Conservation (phyloP, 2,797 vertebrate genomes). For the Serranus cabrilla region DNA sequence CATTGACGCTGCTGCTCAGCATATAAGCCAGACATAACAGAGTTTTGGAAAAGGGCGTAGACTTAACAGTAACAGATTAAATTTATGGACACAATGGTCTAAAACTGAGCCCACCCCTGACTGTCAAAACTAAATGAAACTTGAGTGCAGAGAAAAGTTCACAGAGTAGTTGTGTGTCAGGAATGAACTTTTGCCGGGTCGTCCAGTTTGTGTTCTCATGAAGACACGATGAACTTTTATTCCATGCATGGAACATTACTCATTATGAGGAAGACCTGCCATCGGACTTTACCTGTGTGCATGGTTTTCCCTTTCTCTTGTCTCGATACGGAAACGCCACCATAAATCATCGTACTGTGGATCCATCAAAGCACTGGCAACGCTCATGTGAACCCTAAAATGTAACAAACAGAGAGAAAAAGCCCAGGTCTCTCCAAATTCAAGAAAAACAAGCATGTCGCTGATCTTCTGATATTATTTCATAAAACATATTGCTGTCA, state of each 20-base stretch:
- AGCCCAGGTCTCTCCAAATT: constrained; percentile 12
- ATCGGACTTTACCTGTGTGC: neutral
- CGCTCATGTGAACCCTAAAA: constrained; percentile 24
- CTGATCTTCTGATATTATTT: constrained; percentile 13
- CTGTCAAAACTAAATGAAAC: constrained; percentile 74
- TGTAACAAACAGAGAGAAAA: constrained; percentile 1
- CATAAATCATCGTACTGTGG: constrained; percentile 22
- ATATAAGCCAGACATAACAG: constrained; percentile 69
- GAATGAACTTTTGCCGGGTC: constrained; percentile 54
- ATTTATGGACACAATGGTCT: constrained; percentile 70
- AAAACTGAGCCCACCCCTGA: constrained; percentile 65
- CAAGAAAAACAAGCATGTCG: constrained; percentile 5
- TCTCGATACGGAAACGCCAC: constrained; percentile 20
- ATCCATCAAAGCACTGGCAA: constrained; percentile 29
- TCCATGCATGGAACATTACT: constrained; percentile 15
- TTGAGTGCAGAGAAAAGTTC: constrained; percentile 62
- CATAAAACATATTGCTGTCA: neutral
- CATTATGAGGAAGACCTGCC: constrained; percentile 12
- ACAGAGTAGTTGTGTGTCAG: constrained; percentile 50
- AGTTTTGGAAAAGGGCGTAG: constrained; percentile 65
- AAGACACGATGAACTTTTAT: constrained; percentile 26
- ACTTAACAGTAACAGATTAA: constrained; percentile 74
- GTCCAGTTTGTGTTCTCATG: constrained; percentile 28
- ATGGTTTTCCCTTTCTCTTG: constrained; percentile 9
- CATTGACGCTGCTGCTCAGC: constrained; percentile 50